phyloP scores from a whole-genome alignment of 1,140 invertebrate species.

The Eriocheir sinensis region DNA sequence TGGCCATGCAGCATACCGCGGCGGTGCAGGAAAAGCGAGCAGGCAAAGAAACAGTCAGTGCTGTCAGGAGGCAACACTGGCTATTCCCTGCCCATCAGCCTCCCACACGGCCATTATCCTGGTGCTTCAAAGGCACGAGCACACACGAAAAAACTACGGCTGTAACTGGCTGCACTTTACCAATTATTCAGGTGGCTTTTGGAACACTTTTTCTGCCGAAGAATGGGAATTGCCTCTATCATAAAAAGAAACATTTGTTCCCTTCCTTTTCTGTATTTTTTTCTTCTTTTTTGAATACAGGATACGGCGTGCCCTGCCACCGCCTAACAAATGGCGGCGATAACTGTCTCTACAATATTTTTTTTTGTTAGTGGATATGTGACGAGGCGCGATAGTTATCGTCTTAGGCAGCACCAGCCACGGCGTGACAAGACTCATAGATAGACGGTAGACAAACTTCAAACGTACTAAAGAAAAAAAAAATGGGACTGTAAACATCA shows the following conservation, averaged over 20 bases:
- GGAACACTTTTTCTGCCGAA: not conserved
- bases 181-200: not conserved
- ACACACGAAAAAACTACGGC: too few relatives aligned
- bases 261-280: not conserved
- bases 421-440: too few relatives aligned
- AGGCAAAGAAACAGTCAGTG: not conserved
- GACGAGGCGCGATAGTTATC: too few relatives aligned
- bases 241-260: not conserved
- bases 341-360: not conserved
- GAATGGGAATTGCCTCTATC: not conserved
- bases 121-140: not conserved
- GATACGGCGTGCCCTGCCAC: not conserved
- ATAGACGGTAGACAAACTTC: too few relatives aligned
- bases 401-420: too few relatives aligned
- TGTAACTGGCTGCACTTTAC: not conserved
- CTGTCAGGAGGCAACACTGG: too few relatives aligned
- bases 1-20: not conserved
- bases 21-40: not conserved
- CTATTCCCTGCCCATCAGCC: not conserved
- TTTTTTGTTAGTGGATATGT: slow-evolving; percentile 10
- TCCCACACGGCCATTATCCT: not conserved
- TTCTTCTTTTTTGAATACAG: not conserved
- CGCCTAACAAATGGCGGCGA: not conserved
- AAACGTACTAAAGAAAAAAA: too few relatives aligned
- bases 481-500: too few relatives aligned